Conservation (phyloP, 2,888 invertebrate genomes). For the Parnassius glacialis region DNA sequence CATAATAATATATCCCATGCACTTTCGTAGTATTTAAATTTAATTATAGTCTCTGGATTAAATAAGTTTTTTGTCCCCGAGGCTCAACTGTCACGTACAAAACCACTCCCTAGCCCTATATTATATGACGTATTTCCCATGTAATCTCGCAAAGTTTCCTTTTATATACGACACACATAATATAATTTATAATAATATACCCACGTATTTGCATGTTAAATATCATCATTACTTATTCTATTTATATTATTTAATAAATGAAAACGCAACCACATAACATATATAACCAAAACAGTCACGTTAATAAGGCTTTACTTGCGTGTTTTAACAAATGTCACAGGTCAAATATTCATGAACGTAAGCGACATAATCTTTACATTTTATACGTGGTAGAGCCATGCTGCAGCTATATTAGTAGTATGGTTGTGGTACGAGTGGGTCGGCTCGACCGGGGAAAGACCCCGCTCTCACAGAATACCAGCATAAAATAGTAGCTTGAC, state of each 20-base stretch:
- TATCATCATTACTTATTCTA: constrained; percentile 7
- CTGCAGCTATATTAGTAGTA: too few relatives aligned
- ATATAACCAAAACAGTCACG: too few relatives aligned
- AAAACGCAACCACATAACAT: background rate
- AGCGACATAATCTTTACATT: too few relatives aligned
- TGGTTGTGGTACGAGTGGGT: too few relatives aligned
- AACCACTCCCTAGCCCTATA: constrained; percentile 11
- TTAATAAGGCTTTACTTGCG: too few relatives aligned
- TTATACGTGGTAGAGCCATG: too few relatives aligned
- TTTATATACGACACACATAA: constrained; percentile 21
- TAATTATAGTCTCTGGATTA: constrained; percentile 3
- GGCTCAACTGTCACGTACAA: constrained; percentile 13
- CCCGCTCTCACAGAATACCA: too few relatives aligned
- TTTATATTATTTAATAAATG: constrained; percentile 1
- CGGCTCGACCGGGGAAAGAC: too few relatives aligned
- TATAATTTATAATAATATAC: constrained; percentile 13
- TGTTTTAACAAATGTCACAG: too few relatives aligned
- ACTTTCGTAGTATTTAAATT: constrained; percentile 1
- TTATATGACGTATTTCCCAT: constrained; percentile 7
- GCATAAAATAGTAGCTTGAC: too few relatives aligned
- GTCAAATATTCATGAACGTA: too few relatives aligned
- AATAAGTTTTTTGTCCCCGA: constrained; percentile 20
- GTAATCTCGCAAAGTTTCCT: constrained; percentile 22
- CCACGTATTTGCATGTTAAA: constrained; percentile 8
- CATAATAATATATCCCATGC: too few relatives aligned